Conservation (phyloP, 2,797 vertebrate species). For the Sciaenops ocellatus region DNA sequence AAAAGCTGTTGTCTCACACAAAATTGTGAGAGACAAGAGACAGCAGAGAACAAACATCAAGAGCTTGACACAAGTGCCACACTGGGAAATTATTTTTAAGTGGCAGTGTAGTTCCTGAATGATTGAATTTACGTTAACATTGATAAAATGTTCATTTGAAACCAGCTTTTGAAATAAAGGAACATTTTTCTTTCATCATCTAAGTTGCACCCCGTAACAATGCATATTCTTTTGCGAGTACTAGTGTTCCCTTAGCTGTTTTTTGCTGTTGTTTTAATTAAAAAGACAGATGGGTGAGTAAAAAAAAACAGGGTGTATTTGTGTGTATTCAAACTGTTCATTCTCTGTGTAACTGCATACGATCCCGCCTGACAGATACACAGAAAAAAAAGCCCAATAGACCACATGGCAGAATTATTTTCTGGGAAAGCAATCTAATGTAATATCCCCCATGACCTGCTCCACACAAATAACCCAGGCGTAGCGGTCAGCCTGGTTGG, state of each 20-base stretch:
- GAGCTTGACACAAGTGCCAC: slow-evolving; percentile 40
- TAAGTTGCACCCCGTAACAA: slow-evolving; percentile 36
- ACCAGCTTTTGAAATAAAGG: slow-evolving; percentile 48
- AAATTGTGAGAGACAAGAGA: slow-evolving; percentile 35
- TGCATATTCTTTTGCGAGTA: slow-evolving; percentile 40
- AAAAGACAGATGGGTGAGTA: slow-evolving; percentile 76
- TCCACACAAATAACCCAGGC: slow-evolving; percentile 80
- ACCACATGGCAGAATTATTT: slow-evolving; percentile 83
- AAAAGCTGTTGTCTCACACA: slow-evolving; percentile 32
- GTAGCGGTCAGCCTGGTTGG: slow-evolving; percentile 71
- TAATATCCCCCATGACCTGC: slow-evolving; percentile 81
- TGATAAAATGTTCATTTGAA: slow-evolving; percentile 46
- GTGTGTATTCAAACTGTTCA: slow-evolving; percentile 68
- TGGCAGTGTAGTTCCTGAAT: slow-evolving; percentile 30
- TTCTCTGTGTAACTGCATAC: slow-evolving; percentile 69
- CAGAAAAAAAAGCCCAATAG: slow-evolving; percentile 72
- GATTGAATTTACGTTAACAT: slow-evolving; percentile 46
- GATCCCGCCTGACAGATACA: slow-evolving; percentile 77
- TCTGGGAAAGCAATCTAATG: slow-evolving; percentile 85
- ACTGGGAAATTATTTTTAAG: slow-evolving; percentile 52
- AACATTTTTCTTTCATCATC: slow-evolving; percentile 51
- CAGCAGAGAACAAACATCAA: slow-evolving; percentile 46
- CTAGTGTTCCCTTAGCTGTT: slow-evolving; percentile 54
- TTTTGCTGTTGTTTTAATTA: slow-evolving; percentile 79
- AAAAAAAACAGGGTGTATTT: slow-evolving; percentile 61